Evolutionary conservation across 2,888 invertebrate genomes (phyloP), one percentile per base, ranked within the genome.

Genomic region (Esperia sulphurella): DNA sequence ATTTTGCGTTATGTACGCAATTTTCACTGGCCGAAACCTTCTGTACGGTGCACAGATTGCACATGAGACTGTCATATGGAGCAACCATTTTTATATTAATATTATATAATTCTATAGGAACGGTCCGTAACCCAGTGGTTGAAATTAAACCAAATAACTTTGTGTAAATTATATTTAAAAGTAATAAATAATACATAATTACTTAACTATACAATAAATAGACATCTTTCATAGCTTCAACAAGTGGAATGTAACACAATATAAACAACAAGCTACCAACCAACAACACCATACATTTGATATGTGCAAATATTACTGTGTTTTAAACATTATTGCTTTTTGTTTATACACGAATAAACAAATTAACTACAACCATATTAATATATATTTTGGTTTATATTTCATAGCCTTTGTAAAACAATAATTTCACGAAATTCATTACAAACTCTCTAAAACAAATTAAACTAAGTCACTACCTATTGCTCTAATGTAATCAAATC

Each of bases 101-200:
- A n/a, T n/a, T 33, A 21, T 21, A 21, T 21, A 21, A n/a, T n/a
- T n/a, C n/a, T n/a, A n/a, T n/a, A 21, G 21, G 5, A 6, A 14
- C 6, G 6, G 14, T 1, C 13, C 1, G 14, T 3, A 3, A 39
- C 39, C 8, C 4, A 12, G 29, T 21, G 8, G 12, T n/a, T 30
- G 14, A 39, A 40, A 46, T 41, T 13, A 46, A 46, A 46, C 28
- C 29, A 42, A 8, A 33, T 10, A 43, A 33, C 9, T 29, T 45
- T 29, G 9, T 37, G 41, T 38, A 49, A 45, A 33, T 46, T 49
- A 46, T 43, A 42, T 45, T 45, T 38, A 65, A 59, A 68, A 57
- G 51, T 68, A 63, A 67, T 61, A 71, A 72, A 75, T 75, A 76
- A 35, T 68, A 71, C 71, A 75, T 68, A 70, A 51, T 59, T 67